These are phyloP conservation scores for Gymnoscopelus microlampas DNA, from an alignment of 2,797 vertebrate genomes.

Conservation along the genomic window DNA sequence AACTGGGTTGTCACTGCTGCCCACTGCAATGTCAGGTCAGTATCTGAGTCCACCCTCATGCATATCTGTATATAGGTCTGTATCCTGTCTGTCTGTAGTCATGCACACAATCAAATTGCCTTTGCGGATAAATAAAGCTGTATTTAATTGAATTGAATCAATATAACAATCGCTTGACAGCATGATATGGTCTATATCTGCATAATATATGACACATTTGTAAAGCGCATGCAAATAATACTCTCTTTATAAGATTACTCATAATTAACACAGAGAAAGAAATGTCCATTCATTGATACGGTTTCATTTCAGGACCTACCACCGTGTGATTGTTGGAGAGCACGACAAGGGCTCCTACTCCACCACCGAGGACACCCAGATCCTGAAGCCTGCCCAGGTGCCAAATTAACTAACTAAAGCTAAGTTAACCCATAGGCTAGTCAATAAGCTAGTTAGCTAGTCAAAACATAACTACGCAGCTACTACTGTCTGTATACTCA, in stretches of 20 bases:
- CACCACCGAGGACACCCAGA: slow-evolving; percentile 68
- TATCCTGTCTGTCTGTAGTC: not conserved
- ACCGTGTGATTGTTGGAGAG: slow-evolving; percentile 83
- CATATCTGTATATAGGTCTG: not conserved
- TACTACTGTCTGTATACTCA: no score
- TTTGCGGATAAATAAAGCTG: not conserved
- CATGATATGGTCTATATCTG: not conserved
- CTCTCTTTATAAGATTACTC: no score
- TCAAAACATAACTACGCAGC: not conserved
- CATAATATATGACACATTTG: no score
- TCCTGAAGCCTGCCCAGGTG: slow-evolving; percentile 80
- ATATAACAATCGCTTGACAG: not conserved
- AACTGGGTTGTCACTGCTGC: slow-evolving; percentile 85
- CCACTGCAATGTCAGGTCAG: slow-evolving; percentile 70
- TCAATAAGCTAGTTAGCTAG: not conserved
- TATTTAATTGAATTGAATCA: not conserved
- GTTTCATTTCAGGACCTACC: slow-evolving; percentile 74
- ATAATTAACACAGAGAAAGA: no score
- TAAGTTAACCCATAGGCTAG: not conserved
- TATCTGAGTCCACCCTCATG: not conserved
- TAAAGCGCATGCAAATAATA: no score
- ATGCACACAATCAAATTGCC: no score
- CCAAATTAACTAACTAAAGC: not conserved
- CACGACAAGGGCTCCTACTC: slow-evolving; percentile 73
- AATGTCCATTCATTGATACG: not conserved